A percentile compares a stretch with the other conserved stretches of the same genome.
phyloP scores from a whole-genome alignment of 1,140 invertebrate species.

The Drosophila miranda region DNA sequence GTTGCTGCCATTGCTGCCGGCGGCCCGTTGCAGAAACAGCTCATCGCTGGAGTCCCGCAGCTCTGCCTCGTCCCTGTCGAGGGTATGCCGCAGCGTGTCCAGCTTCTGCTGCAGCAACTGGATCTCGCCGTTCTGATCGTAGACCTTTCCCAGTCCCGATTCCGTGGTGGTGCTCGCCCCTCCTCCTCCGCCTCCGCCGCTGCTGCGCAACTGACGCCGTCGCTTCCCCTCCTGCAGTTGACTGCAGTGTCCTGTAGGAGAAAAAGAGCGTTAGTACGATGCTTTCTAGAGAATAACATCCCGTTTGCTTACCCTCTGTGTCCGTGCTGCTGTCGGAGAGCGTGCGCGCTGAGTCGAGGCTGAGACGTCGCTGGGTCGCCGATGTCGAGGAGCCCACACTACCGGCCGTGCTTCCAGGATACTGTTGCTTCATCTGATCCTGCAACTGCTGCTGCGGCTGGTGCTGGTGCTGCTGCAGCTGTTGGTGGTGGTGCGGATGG shows the following conservation, averaged over 20 bases:
- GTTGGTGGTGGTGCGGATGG: slow-evolving; percentile 32
- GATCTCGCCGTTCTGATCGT: slow-evolving; percentile 87
- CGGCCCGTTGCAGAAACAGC: slow-evolving; percentile 73
- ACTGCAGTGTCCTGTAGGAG: slow-evolving; percentile 57
- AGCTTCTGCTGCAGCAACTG: slow-evolving; percentile 90
- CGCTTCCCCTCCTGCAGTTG: slow-evolving; percentile 77
- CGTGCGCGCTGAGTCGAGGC: slow-evolving; percentile 88
- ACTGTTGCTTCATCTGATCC: slow-evolving; percentile 51
- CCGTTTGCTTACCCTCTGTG: slow-evolving; percentile 81
- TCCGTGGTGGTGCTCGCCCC: slow-evolving; percentile 25
- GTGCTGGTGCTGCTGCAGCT: slow-evolving; percentile 20
- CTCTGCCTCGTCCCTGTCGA: slow-evolving; percentile 84
- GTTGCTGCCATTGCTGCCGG: slow-evolving; percentile 78
- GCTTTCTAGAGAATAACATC: not conserved
- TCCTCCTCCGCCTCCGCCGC: slow-evolving; percentile 30
- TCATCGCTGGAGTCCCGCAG: slow-evolving; percentile 80
- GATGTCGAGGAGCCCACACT: slow-evolving; percentile 50
- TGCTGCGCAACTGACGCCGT: slow-evolving; percentile 65
- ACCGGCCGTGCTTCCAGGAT: slow-evolving; percentile 47
- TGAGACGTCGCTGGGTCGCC: slow-evolving; percentile 84
- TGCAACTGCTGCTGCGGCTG: slow-evolving; percentile 26
- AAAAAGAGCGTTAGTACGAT: not conserved
- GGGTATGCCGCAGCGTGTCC: slow-evolving; percentile 87
- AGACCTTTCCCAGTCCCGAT: slow-evolving; percentile 46
- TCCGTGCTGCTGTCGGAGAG: slow-evolving; percentile 88